Conservation (phyloP, 2,113 vertebrate species). For the Pseudonaja textilis region DNA sequence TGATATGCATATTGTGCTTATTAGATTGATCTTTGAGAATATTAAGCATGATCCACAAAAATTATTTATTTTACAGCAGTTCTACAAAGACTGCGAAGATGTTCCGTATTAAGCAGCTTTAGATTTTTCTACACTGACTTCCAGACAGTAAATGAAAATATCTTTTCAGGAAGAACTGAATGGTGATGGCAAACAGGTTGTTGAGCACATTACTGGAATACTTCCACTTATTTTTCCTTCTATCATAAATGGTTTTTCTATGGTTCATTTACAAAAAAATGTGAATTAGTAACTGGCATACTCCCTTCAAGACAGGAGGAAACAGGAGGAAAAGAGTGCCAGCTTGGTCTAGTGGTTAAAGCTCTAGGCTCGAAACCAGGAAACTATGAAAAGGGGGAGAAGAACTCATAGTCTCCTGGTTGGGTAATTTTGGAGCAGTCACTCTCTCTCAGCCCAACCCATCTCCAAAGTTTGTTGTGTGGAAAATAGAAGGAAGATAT, state of each 20-base stretch:
- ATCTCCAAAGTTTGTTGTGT: not conserved
- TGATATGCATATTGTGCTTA: not conserved
- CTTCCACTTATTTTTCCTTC: not conserved
- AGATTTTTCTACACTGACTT: not conserved
- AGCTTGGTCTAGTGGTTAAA: not conserved
- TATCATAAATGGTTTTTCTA: not conserved
- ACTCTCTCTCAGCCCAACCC: not conserved
- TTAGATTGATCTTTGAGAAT: constrained; percentile 1
- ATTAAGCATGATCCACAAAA: not conserved
- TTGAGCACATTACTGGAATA: not conserved
- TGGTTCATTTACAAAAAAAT: not conserved
- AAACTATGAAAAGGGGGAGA: not conserved
- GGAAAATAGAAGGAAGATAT: not conserved
- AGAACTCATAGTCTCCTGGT: not conserved
- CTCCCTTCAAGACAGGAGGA: not conserved
- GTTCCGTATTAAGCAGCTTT: not conserved
- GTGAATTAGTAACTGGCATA: not conserved
- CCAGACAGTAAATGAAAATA: not conserved
- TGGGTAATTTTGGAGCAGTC: not conserved
- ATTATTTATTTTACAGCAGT: not conserved
- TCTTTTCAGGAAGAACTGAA: not conserved
- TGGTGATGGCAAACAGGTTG: not conserved
- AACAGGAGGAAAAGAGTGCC: not conserved
- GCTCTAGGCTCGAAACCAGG: not conserved
- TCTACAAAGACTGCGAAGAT: not conserved